Percentiles rank a stretch among this genome's conserved stretches.
These are phyloP conservation scores for Drosophila paramelanica DNA, from an alignment of 2,888 invertebrate species.

Conservation along the genomic window DNA sequence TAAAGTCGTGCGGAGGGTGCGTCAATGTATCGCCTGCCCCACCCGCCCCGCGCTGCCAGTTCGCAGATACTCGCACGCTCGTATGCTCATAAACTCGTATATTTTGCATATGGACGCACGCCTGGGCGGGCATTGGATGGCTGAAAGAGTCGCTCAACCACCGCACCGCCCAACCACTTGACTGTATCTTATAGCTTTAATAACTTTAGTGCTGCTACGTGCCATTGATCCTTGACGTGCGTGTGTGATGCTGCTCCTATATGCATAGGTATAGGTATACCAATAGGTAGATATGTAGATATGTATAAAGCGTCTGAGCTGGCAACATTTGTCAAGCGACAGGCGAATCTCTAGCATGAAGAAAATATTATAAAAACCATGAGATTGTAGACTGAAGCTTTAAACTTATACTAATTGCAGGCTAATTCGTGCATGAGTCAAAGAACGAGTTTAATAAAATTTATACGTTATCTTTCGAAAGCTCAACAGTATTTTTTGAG, in stretches of 20 bases:
- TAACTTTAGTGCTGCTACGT: slow-evolving; percentile 78
- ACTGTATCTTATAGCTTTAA: slow-evolving; percentile 73
- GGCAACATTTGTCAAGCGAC: slow-evolving; percentile 1
- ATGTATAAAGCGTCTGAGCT: neutral
- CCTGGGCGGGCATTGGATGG: slow-evolving; percentile 54
- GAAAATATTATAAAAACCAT: slow-evolving; percentile 16
- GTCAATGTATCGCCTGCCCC: slow-evolving; percentile 58
- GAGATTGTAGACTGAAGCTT: neutral
- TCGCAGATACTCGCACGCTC: slow-evolving; percentile 25
- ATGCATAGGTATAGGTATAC: slow-evolving; percentile 16
- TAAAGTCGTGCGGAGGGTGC: slow-evolving; percentile 71
- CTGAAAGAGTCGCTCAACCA: slow-evolving; percentile 22
- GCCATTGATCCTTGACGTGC: slow-evolving; percentile 74
- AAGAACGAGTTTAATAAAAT: neutral
- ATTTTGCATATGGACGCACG: slow-evolving; percentile 72
- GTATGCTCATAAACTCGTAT: slow-evolving; percentile 41
- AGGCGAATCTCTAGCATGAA: slow-evolving; percentile 16
- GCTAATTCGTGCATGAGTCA: neutral
- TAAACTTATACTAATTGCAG: neutral
- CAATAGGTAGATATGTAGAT: neutral
- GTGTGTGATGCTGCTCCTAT: slow-evolving; percentile 23
- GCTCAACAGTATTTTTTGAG: neutral
- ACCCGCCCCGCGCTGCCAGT: neutral
- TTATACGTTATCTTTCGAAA: neutral
- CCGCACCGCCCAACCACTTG: slow-evolving; percentile 22